phyloP scores from a whole-genome alignment of 1,140 invertebrate species.

The Drosophila kanapiae region DNA sequence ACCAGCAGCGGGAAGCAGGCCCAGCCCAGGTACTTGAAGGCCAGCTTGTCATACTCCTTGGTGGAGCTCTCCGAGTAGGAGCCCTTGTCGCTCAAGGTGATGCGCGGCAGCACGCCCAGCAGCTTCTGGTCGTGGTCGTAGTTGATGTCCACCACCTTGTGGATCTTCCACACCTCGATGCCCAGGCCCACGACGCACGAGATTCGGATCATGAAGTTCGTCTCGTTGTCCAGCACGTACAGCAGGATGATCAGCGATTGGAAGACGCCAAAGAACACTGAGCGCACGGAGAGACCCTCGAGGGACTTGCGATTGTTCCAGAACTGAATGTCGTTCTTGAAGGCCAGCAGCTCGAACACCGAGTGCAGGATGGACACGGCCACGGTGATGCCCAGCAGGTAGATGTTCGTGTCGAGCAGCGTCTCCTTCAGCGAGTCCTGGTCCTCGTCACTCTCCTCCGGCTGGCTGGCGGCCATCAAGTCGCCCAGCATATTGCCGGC shows the following conservation, averaged over 20 bases:
- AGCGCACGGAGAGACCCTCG: conserved; percentile 98
- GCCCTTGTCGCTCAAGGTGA: conserved; percentile 96
- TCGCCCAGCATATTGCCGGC: conserved; percentile 87
- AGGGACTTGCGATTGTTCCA: conserved; percentile 99
- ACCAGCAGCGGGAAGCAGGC: conserved; percentile 96
- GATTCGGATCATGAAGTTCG: conserved; percentile 97
- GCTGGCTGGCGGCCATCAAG: conserved; percentile 69
- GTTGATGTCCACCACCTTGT: conserved; percentile 96
- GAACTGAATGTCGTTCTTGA: conserved; percentile 99
- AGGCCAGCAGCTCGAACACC: conserved; percentile 99
- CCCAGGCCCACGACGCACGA: conserved; percentile 96
- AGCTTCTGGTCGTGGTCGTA: conserved; percentile 91
- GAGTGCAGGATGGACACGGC: conserved; percentile 98
- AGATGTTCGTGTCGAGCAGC: conserved; percentile 98
- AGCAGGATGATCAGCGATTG: conserved; percentile 97
- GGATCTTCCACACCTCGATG: conserved; percentile 99
- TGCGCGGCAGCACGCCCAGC: conserved; percentile 92
- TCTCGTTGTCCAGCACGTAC: conserved; percentile 99
- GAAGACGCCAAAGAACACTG: conserved; percentile 99
- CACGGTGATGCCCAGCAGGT: conserved; percentile 96
- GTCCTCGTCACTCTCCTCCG: conserved; percentile 90
- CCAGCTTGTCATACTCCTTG: conserved; percentile 96
- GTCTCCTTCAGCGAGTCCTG: conserved; percentile 99
- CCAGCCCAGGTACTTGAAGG: conserved; percentile 99
- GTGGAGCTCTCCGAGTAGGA: conserved; percentile 98